A percentile compares a stretch with the other conserved stretches of the same genome.
phyloP scores from a whole-genome alignment of 2,888 invertebrate genomes.

The Sialis fuliginosa region DNA sequence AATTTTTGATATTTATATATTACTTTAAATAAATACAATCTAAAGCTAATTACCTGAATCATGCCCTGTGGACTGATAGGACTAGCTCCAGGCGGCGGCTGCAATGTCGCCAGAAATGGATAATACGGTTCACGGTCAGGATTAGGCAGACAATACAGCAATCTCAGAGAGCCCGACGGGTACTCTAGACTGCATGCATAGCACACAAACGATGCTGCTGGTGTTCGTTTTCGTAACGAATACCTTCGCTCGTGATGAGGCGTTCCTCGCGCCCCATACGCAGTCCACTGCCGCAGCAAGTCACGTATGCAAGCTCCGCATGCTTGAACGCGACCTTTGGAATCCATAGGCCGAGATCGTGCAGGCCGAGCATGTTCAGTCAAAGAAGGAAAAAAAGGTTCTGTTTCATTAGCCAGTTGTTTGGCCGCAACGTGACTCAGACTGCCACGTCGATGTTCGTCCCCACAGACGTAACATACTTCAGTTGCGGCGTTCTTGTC shows the following conservation, averaged over 20 bases:
- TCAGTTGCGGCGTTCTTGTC: constrained; percentile 82
- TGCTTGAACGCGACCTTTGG: constrained; percentile 58
- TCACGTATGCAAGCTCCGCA: constrained; percentile 74
- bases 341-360: constrained; percentile 71
- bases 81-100: constrained; percentile 68
- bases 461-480: constrained; percentile 81
- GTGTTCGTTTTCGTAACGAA: constrained; percentile 58
- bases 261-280: constrained; percentile 40
- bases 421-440: constrained; percentile 49
- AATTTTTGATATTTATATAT: too few species aligned
- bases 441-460: constrained; percentile 69
- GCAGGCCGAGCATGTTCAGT: constrained; percentile 71
- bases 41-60: constrained; percentile 6
- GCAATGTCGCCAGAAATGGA: constrained; percentile 69
- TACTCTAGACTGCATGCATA: constrained; percentile 76
- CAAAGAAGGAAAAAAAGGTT: constrained; percentile 54
- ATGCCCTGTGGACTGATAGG: constrained; percentile 75
- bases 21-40: too few species aligned
- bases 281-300: constrained; percentile 75
- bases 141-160: constrained; percentile 71
- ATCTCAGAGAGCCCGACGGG: constrained; percentile 59
- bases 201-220: constrained; percentile 61
- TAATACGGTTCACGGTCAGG: constrained; percentile 78
- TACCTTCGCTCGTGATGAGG: constrained; percentile 65
- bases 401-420: constrained; percentile 22